A percentile compares a stretch with the other conserved stretches of the same genome.
phyloP scores from a whole-genome alignment of 2,888 invertebrate genomes.

The Chymomyza amoena region DNA sequence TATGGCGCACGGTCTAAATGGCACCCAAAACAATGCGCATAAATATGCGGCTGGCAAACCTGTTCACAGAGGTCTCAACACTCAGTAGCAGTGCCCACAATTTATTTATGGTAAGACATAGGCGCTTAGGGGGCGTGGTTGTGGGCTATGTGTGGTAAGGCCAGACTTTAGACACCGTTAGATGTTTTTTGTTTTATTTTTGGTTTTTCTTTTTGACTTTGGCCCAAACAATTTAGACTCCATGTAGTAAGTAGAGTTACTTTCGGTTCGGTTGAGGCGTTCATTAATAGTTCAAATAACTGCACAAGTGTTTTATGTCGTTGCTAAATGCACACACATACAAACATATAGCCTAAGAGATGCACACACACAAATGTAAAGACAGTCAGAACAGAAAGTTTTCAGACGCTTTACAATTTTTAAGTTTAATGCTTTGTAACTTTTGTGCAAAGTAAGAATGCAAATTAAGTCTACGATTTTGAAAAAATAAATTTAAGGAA shows the following conservation, averaged over 20 bases:
- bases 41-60: conserved; percentile 31
- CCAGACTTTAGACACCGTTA: conserved; percentile 37
- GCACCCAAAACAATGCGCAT: conserved; percentile 47
- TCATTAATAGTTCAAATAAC: conserved; percentile 44
- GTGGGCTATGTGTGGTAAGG: conserved; percentile 1
- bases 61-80: neutral
- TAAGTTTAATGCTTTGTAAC: too few species aligned
- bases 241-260: neutral
- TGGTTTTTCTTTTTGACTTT: conserved; percentile 1
- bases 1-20: conserved; percentile 44
- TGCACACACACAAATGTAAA: neutral
- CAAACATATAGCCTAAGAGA: neutral
- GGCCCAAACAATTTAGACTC: conserved; percentile 2
- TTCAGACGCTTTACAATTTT: too few species aligned
- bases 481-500: too few species aligned
- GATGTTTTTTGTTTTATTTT: conserved; percentile 56
- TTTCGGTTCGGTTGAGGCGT: conserved; percentile 14
- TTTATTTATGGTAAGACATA: conserved; percentile 40
- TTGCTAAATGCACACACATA: conserved; percentile 36
- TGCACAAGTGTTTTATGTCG: conserved; percentile 40
- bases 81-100: conserved; percentile 2
- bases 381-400: too few species aligned
- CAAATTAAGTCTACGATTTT: too few species aligned
- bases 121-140: neutral
- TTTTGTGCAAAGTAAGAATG: too few species aligned